Percentiles rank a stretch among this genome's conserved stretches.
Evolutionary conservation across 2,888 invertebrate genomes (phyloP).

Genomic region (Andrena marginata): DNA sequence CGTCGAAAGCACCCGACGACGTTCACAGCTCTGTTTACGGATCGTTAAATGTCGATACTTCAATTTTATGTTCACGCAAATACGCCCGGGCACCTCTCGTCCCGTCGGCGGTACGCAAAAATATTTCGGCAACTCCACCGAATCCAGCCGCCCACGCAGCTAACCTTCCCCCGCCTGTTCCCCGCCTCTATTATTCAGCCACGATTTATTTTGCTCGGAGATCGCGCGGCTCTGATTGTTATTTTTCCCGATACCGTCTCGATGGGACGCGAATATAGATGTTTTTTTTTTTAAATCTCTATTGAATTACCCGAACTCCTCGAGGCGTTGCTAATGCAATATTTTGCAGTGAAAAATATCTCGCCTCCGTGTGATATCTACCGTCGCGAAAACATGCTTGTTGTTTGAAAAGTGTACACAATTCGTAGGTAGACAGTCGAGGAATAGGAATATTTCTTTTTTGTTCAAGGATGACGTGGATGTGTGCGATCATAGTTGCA

Average conservation of each 20-base stretch:
- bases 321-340: too few relatives aligned
- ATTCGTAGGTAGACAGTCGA: too few relatives aligned
- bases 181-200: slow-evolving; percentile 5
- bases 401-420: too few relatives aligned
- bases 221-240: neutral
- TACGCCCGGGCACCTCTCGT: slow-evolving; percentile 14
- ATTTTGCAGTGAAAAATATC: too few relatives aligned
- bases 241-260: neutral
- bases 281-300: too few relatives aligned
- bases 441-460: too few relatives aligned
- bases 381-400: too few relatives aligned
- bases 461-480: too few relatives aligned
- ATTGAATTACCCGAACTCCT: too few relatives aligned
- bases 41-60: slow-evolving; percentile 62
- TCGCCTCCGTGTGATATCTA: too few relatives aligned
- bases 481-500: too few relatives aligned
- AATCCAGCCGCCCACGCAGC: neutral
- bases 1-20: slow-evolving; percentile 39
- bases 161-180: neutral
- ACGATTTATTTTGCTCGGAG: neutral
- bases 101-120: slow-evolving; percentile 22
- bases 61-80: slow-evolving; percentile 44
- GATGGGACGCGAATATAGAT: too few relatives aligned
- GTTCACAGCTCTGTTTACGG: slow-evolving; percentile 34
- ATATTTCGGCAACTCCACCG: slow-evolving; percentile 3